Conservation (phyloP, 2,113 vertebrate genomes). For the Neodon shergylaensis region DNA sequence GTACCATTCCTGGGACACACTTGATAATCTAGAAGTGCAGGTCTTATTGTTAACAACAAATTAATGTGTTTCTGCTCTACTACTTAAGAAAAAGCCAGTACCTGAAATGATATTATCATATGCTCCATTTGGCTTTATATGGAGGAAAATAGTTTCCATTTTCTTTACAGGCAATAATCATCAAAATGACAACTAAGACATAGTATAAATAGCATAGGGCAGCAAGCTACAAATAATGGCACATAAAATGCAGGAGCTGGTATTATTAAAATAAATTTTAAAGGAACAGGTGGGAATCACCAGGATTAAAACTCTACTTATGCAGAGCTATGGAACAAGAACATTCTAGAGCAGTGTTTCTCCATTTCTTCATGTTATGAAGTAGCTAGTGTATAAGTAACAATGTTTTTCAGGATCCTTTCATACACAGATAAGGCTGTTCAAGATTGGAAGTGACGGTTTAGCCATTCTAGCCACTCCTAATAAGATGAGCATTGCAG, state of each 20-base stretch:
- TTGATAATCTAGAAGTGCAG: neutral
- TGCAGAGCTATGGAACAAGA: neutral
- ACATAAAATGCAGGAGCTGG: neutral
- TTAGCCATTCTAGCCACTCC: neutral
- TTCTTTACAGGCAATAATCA: neutral
- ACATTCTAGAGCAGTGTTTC: neutral
- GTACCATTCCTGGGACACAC: neutral
- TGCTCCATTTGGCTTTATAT: neutral
- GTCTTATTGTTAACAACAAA: neutral
- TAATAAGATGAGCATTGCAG: neutral
- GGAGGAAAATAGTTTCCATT: neutral
- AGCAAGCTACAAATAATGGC: neutral
- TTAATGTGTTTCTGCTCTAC: neutral
- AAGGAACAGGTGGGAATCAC: neutral
- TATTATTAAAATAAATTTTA: neutral
- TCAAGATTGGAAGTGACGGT: neutral
- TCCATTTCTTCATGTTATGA: neutral
- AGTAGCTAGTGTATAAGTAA: neutral
- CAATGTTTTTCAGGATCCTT: neutral
- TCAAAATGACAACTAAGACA: slow-evolving; percentile 22
- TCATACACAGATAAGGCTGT: neutral
- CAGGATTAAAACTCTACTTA: neutral
- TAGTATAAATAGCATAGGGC: neutral
- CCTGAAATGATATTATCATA: slow-evolving; percentile 25
- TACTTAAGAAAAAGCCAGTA: neutral